Evolutionary conservation across 2,797 vertebrate species (phyloP).

Genomic region (Spea hammondii): DNA sequence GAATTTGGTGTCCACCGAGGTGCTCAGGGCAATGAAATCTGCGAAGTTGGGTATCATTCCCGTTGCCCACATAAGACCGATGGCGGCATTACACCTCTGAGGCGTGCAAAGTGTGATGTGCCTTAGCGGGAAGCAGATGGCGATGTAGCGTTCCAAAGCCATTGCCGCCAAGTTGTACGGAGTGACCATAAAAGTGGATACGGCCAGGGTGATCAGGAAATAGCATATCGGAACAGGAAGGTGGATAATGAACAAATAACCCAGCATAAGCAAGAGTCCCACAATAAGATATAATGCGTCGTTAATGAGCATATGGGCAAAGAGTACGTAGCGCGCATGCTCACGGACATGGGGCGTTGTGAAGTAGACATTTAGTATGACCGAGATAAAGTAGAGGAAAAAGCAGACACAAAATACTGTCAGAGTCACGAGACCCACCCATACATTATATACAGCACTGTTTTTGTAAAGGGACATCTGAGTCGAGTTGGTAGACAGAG

Average conservation of each 20-base stretch:
- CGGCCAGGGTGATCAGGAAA: slow-evolving; percentile 29
- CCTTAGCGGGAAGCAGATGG: slow-evolving; percentile 71
- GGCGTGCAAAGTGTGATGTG: slow-evolving; percentile 64
- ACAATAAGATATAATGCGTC: slow-evolving; percentile 69
- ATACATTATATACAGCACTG: slow-evolving; percentile 8
- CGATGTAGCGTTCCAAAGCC: slow-evolving; percentile 74
- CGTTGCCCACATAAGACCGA: slow-evolving; percentile 25
- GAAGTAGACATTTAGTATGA: slow-evolving; percentile 69
- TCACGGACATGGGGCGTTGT: slow-evolving; percentile 70
- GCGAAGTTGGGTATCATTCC: neutral
- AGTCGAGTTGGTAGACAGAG: slow-evolving; percentile 54
- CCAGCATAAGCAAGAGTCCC: slow-evolving; percentile 64
- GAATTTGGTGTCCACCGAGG: neutral
- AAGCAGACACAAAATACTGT: slow-evolving; percentile 61
- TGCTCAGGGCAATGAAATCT: slow-evolving; percentile 5
- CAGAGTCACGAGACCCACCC: slow-evolving; percentile 60
- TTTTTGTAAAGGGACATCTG: neutral
- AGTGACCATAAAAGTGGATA: slow-evolving; percentile 66
- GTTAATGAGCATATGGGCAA: slow-evolving; percentile 71
- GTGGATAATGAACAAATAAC: slow-evolving; percentile 58
- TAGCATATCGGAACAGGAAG: slow-evolving; percentile 63
- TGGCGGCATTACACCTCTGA: slow-evolving; percentile 67
- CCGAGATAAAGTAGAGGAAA: slow-evolving; percentile 65
- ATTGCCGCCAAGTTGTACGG: slow-evolving; percentile 72
- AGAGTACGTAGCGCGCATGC: slow-evolving; percentile 70